Base-by-base conservation (phyloP, 2,113 vertebrate species). In the Lonchura striata region DNA sequence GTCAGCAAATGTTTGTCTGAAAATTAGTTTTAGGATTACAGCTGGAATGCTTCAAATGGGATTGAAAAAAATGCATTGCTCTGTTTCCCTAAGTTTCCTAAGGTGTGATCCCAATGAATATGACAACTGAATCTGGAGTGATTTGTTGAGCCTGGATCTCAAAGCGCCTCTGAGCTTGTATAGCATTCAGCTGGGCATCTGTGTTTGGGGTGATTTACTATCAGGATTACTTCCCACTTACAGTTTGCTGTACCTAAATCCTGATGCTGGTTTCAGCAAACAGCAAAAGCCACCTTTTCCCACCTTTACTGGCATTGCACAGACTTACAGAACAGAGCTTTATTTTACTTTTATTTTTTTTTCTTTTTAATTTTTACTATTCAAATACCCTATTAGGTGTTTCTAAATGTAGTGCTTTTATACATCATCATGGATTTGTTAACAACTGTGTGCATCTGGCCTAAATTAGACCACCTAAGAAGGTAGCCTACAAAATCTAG, bases 401-500 rank as follows among this genome's bases (percentile, higher is more conserved):
- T 94, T 92, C 91, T 94, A 95, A 92, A 95, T 80, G 74, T 91
- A 86, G 86, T 91, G 41, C 90, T 88, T 92, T 95, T 94, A 94
- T 92, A 81, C 65, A 77, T 97, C n/a, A 78, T 53, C 90, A 75
- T 0, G 54, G 95, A 91, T 92, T 91, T 27, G 10, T 94, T 96
- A 97, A 95, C 76, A 95, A 92, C 88, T 80, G 80, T 64, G 53
- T 2, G 49, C 92, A 95, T 95, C 83, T 97, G 97, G 96, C 92
- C 92, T 95, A 94, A 94, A 96, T 97, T 96, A 98, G 97, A 96
- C 96, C 97, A 97, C 97, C 95, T 96, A 96, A 66, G 95, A 90
- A 92, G 96, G 83, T 31, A 23, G 88, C 61, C 41, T 92, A 72
- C 56, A 92, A 96, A 97, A 91, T 82, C 81, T 90, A 95, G 85